phyloP scores from a whole-genome alignment of 2,113 vertebrate species.

The Fregetta grallaria region DNA sequence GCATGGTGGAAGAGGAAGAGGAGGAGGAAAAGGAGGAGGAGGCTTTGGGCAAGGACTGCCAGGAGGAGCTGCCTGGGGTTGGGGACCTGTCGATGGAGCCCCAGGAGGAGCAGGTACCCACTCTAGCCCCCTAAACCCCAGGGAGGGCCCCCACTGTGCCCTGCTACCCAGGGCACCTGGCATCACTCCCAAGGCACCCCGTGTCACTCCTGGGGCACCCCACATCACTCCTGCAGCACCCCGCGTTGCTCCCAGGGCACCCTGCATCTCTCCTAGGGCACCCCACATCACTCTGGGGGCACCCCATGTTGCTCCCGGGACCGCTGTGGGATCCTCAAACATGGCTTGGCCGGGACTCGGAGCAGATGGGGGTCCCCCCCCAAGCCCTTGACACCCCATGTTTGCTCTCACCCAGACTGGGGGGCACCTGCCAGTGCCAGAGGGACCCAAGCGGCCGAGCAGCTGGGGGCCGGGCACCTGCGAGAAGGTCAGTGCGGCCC shows the following conservation, averaged over 20 bases:
- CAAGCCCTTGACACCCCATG: neutral
- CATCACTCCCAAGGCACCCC: neutral
- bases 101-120: slow-evolving; percentile 87
- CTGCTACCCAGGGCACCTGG: no score
- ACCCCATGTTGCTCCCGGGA: neutral
- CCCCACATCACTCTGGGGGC: neutral
- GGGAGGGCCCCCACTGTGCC: neutral
- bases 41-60: slow-evolving; percentile 59
- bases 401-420: neutral
- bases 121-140: neutral
- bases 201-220: accelerated
- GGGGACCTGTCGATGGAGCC: slow-evolving; percentile 53
- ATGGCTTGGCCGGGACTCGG: neutral
- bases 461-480: slow-evolving; percentile 47
- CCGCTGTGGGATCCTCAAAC: accelerated
- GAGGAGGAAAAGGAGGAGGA: slow-evolving; percentile 63
- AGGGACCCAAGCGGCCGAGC: slow-evolving; percentile 42
- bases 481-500: slow-evolving; percentile 71
- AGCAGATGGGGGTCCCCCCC: neutral
- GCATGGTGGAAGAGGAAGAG: slow-evolving; percentile 19
- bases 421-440: neutral
- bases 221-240: accelerated
- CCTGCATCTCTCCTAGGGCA: accelerated
- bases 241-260: neutral
- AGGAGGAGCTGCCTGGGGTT: slow-evolving; percentile 69